phyloP scores from a whole-genome alignment of 2,888 invertebrate species.

The Dicyrtomina minuta region DNA sequence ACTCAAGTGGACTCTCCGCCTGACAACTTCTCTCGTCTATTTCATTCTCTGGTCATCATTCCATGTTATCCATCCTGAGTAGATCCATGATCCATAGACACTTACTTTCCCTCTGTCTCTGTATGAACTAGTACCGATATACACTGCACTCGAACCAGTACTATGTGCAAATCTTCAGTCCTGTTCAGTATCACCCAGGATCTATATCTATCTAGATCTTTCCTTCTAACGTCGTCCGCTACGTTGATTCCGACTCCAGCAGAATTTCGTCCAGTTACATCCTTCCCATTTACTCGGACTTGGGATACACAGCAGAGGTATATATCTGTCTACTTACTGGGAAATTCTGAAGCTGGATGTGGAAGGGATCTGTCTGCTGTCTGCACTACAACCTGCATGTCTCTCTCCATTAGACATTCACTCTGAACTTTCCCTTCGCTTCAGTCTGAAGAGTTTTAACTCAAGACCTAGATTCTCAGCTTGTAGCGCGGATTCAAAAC shows the following conservation, averaged over 20 bases:
- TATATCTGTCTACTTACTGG: too few species aligned
- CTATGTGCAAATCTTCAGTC: too few species aligned
- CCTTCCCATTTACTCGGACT: neutral
- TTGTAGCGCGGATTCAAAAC: too few species aligned
- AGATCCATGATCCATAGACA: neutral
- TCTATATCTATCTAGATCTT: too few species aligned
- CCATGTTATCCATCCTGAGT: neutral
- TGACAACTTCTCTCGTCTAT: slow-evolving; percentile 14
- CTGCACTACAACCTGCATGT: neutral
- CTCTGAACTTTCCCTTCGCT: neutral
- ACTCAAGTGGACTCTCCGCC: slow-evolving; percentile 12
- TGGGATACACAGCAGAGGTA: too few species aligned
- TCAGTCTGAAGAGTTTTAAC: neutral
- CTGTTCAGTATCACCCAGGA: neutral
- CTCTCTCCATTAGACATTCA: slow-evolving; percentile 23
- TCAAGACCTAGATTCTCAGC: too few species aligned
- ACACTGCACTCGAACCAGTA: neutral
- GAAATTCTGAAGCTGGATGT: too few species aligned
- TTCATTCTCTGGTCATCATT: slow-evolving; percentile 10
- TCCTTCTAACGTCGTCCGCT: too few species aligned
- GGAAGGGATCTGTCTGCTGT: too few species aligned
- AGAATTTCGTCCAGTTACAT: neutral
- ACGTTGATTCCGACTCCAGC: neutral
- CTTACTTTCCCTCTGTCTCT: neutral
- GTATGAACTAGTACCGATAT: too few species aligned